phyloP scores from a whole-genome alignment of 2,113 vertebrate genomes.

The Burhinus bistriatus region DNA sequence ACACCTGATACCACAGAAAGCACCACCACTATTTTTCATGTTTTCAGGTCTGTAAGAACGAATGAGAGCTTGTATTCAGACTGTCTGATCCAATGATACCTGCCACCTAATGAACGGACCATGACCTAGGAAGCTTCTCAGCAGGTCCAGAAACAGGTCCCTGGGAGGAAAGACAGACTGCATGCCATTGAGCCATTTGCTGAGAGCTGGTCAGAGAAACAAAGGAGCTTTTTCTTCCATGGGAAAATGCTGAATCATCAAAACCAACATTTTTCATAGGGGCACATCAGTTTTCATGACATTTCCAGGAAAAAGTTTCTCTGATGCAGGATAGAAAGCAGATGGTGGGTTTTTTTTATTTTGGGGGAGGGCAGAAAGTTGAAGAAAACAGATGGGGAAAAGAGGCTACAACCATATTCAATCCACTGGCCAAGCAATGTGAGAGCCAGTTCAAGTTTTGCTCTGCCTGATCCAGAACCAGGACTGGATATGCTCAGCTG shows the following conservation, averaged over 20 bases:
- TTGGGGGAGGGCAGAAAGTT: background rate
- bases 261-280: background rate
- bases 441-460: background rate
- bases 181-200: background rate
- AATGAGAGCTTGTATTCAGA: background rate
- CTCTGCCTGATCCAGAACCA: background rate
- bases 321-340: background rate
- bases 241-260: constrained; percentile 29
- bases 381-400: background rate
- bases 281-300: background rate
- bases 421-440: background rate
- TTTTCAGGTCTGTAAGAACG: background rate
- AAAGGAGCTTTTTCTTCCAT: background rate
- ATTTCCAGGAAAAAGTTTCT: background rate
- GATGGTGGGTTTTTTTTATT: background rate
- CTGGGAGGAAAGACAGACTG: background rate
- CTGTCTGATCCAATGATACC: background rate
- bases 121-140: constrained; percentile 2
- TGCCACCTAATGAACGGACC: background rate
- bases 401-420: background rate
- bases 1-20: background rate
- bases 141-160: background rate
- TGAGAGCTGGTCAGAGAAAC: background rate
- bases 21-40: background rate
- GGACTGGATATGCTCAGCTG: background rate